Evolutionary conservation across 2,888 invertebrate genomes (phyloP).

Genomic region (Sabatieria punctata): DNA sequence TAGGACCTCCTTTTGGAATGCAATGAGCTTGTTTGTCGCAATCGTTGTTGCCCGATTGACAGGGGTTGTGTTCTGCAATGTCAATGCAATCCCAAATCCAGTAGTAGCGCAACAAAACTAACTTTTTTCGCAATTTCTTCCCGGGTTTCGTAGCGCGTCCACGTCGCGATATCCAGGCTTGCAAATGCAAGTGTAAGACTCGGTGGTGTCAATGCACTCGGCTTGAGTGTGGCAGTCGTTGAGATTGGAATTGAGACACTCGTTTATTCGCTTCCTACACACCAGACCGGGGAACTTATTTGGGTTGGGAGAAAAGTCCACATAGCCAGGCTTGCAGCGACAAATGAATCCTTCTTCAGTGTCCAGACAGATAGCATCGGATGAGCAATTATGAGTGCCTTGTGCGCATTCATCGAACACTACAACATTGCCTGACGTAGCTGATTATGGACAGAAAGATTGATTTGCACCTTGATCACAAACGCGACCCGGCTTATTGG

Average conservation of each 20-base stretch:
- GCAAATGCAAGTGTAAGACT: slow-evolving; percentile 24
- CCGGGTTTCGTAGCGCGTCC: slow-evolving; percentile 28
- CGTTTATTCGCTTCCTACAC: slow-evolving; percentile 24
- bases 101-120: slow-evolving; percentile 3
- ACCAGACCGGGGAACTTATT: slow-evolving; percentile 20
- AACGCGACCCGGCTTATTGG: slow-evolving; percentile 22
- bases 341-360: slow-evolving; percentile 26
- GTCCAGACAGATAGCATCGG: slow-evolving; percentile 28
- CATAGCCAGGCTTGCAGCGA: slow-evolving; percentile 27
- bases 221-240: slow-evolving; percentile 19
- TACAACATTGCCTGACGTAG: too few relatives aligned
- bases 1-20: slow-evolving; percentile 16
- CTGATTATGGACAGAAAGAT: too few relatives aligned
- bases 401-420: slow-evolving; percentile 8
- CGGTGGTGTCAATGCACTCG: slow-evolving; percentile 27
- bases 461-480: too few relatives aligned
- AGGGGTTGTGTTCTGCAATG: slow-evolving; percentile 14
- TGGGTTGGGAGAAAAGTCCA: slow-evolving; percentile 29
- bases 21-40: slow-evolving; percentile 28
- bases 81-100: not conserved
- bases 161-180: slow-evolving; percentile 25
- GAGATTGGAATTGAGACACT: slow-evolving; percentile 15
- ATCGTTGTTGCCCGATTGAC: slow-evolving; percentile 23
- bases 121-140: slow-evolving; percentile 22
- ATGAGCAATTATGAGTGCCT: slow-evolving; percentile 19